Percentiles rank a stretch among this genome's conserved stretches.
phyloP scores from a whole-genome alignment of 1,140 invertebrate genomes.

The Sycophaga agraensis region DNA sequence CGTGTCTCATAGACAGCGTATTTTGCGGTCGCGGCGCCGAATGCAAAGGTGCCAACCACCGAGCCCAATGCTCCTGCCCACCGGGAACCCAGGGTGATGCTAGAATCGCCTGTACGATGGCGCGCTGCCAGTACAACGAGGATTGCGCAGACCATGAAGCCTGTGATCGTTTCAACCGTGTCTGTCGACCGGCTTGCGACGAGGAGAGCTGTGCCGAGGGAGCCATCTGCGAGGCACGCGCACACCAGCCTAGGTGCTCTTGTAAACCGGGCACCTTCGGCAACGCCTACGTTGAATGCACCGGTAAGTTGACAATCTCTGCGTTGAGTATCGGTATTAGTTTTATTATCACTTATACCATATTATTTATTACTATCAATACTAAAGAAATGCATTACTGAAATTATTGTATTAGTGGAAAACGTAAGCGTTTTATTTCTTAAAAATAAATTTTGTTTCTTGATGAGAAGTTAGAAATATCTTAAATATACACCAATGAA shows the following conservation, averaged over 20 bases:
- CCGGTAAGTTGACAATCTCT: constrained; percentile 40
- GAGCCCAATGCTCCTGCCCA: constrained; percentile 80
- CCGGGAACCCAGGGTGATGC: constrained; percentile 82
- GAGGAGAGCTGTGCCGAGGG: constrained; percentile 73
- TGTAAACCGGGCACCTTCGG: constrained; percentile 75
- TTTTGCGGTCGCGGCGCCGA: constrained; percentile 78
- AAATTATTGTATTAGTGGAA: too few species aligned
- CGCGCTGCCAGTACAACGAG: constrained; percentile 84
- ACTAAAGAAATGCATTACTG: too few species aligned
- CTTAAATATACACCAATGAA: too few species aligned
- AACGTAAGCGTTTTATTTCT: too few species aligned
- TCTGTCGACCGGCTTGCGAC: constrained; percentile 81
- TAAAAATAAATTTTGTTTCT: too few species aligned
- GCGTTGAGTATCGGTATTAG: too few species aligned
- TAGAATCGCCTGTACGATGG: constrained; percentile 75
- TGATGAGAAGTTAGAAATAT: too few species aligned
- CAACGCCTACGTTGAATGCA: constrained; percentile 78
- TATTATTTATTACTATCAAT: too few species aligned
- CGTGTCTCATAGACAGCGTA: constrained; percentile 65
- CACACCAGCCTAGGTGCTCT: constrained; percentile 77
- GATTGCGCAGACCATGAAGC: constrained; percentile 85
- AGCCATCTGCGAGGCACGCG: constrained; percentile 71
- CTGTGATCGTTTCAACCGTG: constrained; percentile 80
- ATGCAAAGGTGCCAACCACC: constrained; percentile 73
- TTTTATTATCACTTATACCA: too few species aligned